Conservation (phyloP, 2,797 vertebrate genomes). For the Sebastes nivosus region DNA sequence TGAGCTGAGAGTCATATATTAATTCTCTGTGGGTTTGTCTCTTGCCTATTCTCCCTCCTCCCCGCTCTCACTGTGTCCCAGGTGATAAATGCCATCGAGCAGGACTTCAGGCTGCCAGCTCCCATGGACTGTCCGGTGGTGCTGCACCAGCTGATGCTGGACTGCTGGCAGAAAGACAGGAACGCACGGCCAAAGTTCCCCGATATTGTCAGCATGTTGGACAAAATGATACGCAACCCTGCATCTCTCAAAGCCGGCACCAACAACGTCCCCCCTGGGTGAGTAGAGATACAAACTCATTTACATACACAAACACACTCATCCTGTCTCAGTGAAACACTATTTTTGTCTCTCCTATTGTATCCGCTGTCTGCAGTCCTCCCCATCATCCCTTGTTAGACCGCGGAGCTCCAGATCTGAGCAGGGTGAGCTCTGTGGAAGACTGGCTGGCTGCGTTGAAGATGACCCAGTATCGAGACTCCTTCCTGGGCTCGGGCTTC, state of each 20-base stretch:
- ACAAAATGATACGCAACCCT: slow-evolving; percentile 98
- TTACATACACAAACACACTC: slow-evolving; percentile 17
- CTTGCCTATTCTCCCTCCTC: not conserved
- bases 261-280: slow-evolving; percentile 90
- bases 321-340: not conserved
- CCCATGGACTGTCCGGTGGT: slow-evolving; percentile 95
- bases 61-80: slow-evolving; percentile 47
- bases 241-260: slow-evolving; percentile 95
- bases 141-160: slow-evolving; percentile 95
- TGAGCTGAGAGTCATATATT: not conserved
- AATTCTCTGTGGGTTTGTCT: not conserved
- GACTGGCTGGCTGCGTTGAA: slow-evolving; percentile 95
- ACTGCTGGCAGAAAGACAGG: slow-evolving; percentile 97
- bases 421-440: slow-evolving; percentile 93
- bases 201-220: slow-evolving; percentile 94
- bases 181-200: slow-evolving; percentile 93
- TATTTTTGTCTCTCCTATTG: not conserved
- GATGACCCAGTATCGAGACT: slow-evolving; percentile 97
- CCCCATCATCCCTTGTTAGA: slow-evolving; percentile 92
- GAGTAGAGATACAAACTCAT: slow-evolving; percentile 66
- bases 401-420: slow-evolving; percentile 93
- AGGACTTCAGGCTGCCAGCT: slow-evolving; percentile 93
- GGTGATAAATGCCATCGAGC: slow-evolving; percentile 97
- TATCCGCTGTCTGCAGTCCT: slow-evolving; percentile 79
- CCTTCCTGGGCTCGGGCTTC: slow-evolving; percentile 93